phyloP scores from a whole-genome alignment of 2,113 vertebrate species.

The Microtus pennsylvanicus region DNA sequence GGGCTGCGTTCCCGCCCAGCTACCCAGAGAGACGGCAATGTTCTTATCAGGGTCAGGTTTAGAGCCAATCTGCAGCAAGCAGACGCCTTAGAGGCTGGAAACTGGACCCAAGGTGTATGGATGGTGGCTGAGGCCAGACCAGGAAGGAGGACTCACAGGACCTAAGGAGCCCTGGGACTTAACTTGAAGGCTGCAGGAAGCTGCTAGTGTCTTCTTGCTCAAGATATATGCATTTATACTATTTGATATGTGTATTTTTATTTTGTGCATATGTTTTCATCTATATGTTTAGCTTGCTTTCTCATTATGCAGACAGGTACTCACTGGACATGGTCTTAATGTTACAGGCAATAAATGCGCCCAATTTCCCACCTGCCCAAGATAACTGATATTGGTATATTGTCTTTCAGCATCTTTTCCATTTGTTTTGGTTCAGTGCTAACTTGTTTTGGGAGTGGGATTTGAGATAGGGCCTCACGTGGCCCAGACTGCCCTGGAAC shows the following conservation, averaged over 20 bases:
- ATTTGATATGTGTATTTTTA: not conserved
- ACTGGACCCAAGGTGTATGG: not conserved
- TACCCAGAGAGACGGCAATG: not conserved
- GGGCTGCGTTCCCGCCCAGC: not conserved
- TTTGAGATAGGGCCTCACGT: not conserved
- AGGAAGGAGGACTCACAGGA: not conserved
- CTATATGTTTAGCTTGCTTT: not conserved
- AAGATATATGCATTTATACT: no score
- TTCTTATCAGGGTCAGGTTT: not conserved
- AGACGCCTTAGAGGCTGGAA: not conserved
- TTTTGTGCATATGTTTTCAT: no score
- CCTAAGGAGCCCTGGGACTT: not conserved
- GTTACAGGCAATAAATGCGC: not conserved
- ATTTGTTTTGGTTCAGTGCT: not conserved
- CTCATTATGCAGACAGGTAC: not conserved
- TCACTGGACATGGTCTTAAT: not conserved
- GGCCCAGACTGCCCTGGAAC: not conserved
- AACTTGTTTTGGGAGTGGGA: not conserved
- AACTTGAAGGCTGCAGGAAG: not conserved
- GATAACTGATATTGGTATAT: accelerated
- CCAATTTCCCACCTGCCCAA: not conserved
- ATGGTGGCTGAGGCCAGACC: not conserved
- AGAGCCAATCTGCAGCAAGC: not conserved
- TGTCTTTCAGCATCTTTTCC: no score
- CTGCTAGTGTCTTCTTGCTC: not conserved